Evolutionary conservation across 2,888 invertebrate species (phyloP).

Genomic region (Oligia fasciuncula): DNA sequence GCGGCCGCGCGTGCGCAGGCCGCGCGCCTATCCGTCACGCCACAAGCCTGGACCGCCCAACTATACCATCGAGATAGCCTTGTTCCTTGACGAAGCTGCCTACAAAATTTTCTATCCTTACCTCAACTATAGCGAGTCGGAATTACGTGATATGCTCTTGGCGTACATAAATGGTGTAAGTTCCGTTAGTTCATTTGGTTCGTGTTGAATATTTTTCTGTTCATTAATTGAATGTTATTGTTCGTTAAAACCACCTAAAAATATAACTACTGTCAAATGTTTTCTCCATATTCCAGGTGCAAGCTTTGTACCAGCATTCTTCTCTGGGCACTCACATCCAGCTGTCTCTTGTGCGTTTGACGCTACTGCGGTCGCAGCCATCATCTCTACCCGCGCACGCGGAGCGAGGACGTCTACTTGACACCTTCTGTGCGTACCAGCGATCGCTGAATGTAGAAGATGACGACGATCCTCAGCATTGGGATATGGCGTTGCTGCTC

Average conservation of each 20-base stretch:
- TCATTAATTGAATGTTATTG: neutral
- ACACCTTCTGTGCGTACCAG: conserved; percentile 94
- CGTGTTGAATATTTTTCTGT: neutral
- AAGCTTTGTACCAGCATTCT: conserved; percentile 94
- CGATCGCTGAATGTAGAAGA: conserved; percentile 91
- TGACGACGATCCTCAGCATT: conserved; percentile 93
- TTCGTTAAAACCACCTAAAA: neutral
- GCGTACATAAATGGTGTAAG: conserved; percentile 94
- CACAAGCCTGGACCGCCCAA: conserved; percentile 76
- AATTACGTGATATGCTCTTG: conserved; percentile 93
- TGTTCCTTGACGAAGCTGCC: conserved; percentile 94
- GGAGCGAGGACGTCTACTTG: conserved; percentile 92
- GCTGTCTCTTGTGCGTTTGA: conserved; percentile 92
- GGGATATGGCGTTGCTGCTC: conserved; percentile 94
- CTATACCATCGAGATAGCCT: conserved; percentile 92
- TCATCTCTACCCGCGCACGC: conserved; percentile 90
- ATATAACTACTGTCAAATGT: conserved; percentile 42
- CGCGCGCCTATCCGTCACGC: conserved; percentile 71
- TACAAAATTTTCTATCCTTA: conserved; percentile 93
- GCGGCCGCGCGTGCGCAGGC: conserved; percentile 76
- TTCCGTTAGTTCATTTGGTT: conserved; percentile 1
- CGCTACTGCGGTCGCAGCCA: conserved; percentile 92
- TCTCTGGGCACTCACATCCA: conserved; percentile 92
- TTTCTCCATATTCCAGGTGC: conserved; percentile 88
- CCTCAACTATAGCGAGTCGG: conserved; percentile 91